Evolutionary conservation across 2,888 invertebrate genomes (phyloP).

Genomic region (Tillus elongatus): DNA sequence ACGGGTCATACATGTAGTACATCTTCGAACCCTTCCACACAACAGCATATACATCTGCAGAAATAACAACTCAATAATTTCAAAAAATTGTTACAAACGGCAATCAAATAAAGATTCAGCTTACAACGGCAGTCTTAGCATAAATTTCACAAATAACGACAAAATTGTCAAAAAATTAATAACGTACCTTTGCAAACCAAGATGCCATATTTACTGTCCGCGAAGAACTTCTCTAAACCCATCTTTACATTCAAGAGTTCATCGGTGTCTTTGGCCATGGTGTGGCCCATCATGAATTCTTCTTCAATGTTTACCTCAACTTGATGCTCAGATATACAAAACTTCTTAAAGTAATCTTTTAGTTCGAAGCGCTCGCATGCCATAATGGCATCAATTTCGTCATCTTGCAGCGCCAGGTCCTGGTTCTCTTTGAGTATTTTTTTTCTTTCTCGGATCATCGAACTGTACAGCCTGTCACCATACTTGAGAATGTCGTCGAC

Average conservation of each 20-base stretch:
- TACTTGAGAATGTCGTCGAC: slow-evolving; percentile 54
- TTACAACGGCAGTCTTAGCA: no score
- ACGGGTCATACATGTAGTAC: slow-evolving; percentile 43
- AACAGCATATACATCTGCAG: slow-evolving; percentile 28
- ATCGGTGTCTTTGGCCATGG: slow-evolving; percentile 29
- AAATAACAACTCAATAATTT: not conserved
- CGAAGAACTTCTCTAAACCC: slow-evolving; percentile 38
- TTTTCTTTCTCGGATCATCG: no score
- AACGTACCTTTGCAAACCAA: slow-evolving; percentile 33
- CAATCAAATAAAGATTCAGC: no score
- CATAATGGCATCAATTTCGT: slow-evolving; percentile 30
- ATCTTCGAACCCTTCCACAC: slow-evolving; percentile 41
- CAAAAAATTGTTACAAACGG: no score
- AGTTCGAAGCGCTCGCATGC: slow-evolving; percentile 27
- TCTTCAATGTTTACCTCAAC: slow-evolving; percentile 33
- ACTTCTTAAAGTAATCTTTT: slow-evolving; percentile 30
- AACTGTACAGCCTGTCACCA: slow-evolving; percentile 54
- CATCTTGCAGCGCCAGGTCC: slow-evolving; percentile 26
- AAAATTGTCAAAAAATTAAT: slow-evolving; percentile 5
- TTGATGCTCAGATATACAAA: slow-evolving; percentile 37
- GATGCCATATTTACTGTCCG: slow-evolving; percentile 34
- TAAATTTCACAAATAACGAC: no score
- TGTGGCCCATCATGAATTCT: slow-evolving; percentile 34
- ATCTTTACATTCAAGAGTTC: slow-evolving; percentile 33
- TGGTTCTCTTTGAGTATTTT: no score